Conservation (phyloP, 2,888 invertebrate genomes). For the Sinodicranocentrus sp. region DNA sequence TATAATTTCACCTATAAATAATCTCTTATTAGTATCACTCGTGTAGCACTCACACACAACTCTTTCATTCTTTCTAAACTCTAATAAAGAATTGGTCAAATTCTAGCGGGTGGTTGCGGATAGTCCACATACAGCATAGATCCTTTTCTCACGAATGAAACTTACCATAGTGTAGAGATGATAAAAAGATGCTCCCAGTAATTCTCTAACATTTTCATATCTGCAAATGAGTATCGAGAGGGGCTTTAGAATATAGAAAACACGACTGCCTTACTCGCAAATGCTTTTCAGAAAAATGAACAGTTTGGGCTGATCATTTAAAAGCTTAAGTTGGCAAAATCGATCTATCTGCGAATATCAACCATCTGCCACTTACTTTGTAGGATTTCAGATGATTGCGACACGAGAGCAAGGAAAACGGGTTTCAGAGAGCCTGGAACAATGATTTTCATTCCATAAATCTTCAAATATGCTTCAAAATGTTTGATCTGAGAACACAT, state of each 20-base stretch:
- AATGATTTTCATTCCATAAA: constrained; percentile 31
- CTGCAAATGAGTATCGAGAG: constrained; percentile 73
- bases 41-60: constrained; percentile 74
- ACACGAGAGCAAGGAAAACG: constrained; percentile 1
- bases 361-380: constrained; percentile 49
- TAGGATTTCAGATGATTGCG: constrained; percentile 11
- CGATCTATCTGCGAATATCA: constrained; percentile 13
- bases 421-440: constrained; percentile 15
- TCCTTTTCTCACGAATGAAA: constrained; percentile 27
- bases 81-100: constrained; percentile 28
- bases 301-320: neutral
- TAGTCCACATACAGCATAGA: constrained; percentile 9
- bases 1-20: constrained; percentile 76
- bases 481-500: constrained; percentile 18
- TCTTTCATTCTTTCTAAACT: constrained; percentile 65
- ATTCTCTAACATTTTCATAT: constrained; percentile 66
- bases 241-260: constrained; percentile 64
- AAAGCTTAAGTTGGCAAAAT: constrained; percentile 8
- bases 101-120: constrained; percentile 36
- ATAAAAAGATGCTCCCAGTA: constrained; percentile 29
- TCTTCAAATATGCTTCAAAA: constrained; percentile 10
- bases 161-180: constrained; percentile 31
- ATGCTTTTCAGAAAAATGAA: constrained; percentile 10
- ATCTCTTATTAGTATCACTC: constrained; percentile 76
- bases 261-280: constrained; percentile 51